Percentiles rank a stretch among this genome's conserved stretches.
phyloP scores from a whole-genome alignment of 2,888 invertebrate genomes.

The Cryptocephalus primarius region DNA sequence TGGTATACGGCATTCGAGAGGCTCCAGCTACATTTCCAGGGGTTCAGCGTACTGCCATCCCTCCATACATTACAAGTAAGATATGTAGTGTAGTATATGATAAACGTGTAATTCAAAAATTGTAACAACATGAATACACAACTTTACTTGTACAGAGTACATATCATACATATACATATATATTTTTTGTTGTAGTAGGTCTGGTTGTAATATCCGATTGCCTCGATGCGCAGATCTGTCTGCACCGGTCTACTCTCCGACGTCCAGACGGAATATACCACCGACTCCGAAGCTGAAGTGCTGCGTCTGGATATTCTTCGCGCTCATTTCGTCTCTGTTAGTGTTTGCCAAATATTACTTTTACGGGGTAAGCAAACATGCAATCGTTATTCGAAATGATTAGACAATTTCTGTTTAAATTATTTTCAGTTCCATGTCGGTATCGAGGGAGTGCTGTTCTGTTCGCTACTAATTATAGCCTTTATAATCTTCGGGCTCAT shows the following conservation, averaged over 20 bases:
- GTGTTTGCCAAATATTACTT: conserved; percentile 65
- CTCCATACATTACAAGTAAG: conserved; percentile 20
- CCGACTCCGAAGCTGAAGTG: conserved; percentile 53
- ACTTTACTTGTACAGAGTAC: too few species aligned
- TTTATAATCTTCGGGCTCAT: conserved; percentile 53
- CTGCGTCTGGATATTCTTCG: conserved; percentile 62
- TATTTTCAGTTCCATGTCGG: conserved; percentile 24
- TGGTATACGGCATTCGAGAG: conserved; percentile 37
- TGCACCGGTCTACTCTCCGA: conserved; percentile 11
- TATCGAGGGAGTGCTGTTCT: conserved; percentile 31
- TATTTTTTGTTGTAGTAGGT: conserved; percentile 15
- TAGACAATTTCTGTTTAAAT: background rate
- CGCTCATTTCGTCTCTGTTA: conserved; percentile 56
- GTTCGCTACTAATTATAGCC: conserved; percentile 51
- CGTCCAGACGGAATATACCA: conserved; percentile 10
- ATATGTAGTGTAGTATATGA: too few species aligned
- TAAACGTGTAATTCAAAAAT: too few species aligned
- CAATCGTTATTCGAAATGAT: background rate
- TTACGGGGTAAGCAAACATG: conserved; percentile 27
- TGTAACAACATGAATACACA: too few species aligned
- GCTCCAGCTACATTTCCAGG: conserved; percentile 18
- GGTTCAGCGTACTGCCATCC: conserved; percentile 10
- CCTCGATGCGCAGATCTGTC: conserved; percentile 16
- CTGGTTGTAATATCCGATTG: conserved; percentile 17
- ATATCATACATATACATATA: too few species aligned